Evolutionary conservation across 2,113 vertebrate species (phyloP).

Genomic region (Epinephelus cyanopodus): DNA sequence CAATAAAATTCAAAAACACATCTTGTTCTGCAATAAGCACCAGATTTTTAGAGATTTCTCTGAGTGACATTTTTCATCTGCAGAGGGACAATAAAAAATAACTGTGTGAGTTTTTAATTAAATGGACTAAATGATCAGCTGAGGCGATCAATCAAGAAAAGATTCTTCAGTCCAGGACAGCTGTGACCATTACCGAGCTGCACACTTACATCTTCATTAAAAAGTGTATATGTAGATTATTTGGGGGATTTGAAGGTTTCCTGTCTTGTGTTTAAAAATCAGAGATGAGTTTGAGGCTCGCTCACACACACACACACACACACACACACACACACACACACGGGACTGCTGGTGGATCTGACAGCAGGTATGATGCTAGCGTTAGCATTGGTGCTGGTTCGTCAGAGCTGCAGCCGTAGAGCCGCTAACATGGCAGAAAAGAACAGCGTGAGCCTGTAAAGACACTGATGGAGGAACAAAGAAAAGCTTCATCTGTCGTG

Average conservation of each 20-base stretch:
- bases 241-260: background rate
- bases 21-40: constrained; percentile 6
- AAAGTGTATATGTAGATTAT: background rate
- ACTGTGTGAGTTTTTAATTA: constrained; percentile 26
- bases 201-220: constrained; percentile 11
- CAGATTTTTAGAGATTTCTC: background rate
- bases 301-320: background rate
- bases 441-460: background rate
- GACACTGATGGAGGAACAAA: background rate
- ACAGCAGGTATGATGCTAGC: constrained; percentile 15
- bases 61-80: background rate
- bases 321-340: too few species aligned
- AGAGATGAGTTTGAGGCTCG: background rate
- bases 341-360: background rate
- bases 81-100: constrained; percentile 6
- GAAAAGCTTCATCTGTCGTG: background rate
- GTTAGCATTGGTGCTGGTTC: constrained; percentile 6
- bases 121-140: constrained; percentile 44
- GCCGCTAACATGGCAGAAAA: constrained; percentile 6
- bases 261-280: background rate
- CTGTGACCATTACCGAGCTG: background rate
- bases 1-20: background rate
- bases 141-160: constrained; percentile 16
- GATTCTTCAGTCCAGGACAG: background rate
- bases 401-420: constrained; percentile 8